phyloP scores from a whole-genome alignment of 2,113 vertebrate species.

The Riparia riparia region DNA sequence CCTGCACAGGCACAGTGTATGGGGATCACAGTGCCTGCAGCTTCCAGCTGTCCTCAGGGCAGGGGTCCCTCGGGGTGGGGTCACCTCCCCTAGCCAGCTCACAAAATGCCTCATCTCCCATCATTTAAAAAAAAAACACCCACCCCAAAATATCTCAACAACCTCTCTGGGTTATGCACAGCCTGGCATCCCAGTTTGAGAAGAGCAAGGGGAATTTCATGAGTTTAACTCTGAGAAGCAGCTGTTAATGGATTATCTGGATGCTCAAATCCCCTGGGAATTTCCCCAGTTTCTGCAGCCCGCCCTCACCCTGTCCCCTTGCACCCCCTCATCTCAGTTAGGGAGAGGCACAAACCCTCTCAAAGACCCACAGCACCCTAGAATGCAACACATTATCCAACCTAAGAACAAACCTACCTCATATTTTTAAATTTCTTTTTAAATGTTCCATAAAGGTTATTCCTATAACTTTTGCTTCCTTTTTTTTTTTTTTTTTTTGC shows the following conservation, averaged over 20 bases:
- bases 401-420: neutral
- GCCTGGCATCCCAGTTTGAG: neutral
- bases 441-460: neutral
- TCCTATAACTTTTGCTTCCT: neutral
- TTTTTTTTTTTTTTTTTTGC: neutral
- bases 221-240: neutral
- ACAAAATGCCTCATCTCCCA: neutral
- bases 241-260: neutral
- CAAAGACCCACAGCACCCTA: neutral
- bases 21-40: neutral
- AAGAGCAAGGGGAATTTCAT: neutral
- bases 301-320: neutral
- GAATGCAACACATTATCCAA: neutral
- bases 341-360: neutral
- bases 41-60: neutral
- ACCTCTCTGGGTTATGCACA: fast-evolving
- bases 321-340: fast-evolving
- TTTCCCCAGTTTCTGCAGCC: neutral
- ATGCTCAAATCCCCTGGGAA: neutral
- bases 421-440: neutral
- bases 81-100: neutral
- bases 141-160: neutral
- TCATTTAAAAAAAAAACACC: fast-evolving
- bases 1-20: fast-evolving
- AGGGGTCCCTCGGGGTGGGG: neutral